These are phyloP conservation scores for Hypomesus transpacificus DNA, from an alignment of 2,113 vertebrate genomes.

Conservation along the genomic window DNA sequence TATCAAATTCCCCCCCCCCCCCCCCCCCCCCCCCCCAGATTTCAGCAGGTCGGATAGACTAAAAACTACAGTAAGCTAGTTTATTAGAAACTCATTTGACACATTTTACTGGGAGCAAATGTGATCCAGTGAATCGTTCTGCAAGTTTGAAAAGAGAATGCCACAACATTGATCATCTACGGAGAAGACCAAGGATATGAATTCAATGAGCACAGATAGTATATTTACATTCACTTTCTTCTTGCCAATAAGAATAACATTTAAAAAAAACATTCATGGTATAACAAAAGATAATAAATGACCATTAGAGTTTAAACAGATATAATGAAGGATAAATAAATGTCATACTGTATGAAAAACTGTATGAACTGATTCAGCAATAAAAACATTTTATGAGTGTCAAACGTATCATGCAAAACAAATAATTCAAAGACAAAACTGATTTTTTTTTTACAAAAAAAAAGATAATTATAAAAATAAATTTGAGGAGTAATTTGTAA, in stretches of 20 bases:
- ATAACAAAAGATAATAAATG: constrained; percentile 10
- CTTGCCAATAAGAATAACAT: constrained; percentile 33
- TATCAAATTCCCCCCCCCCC: too few species aligned
- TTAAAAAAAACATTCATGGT: constrained; percentile 27
- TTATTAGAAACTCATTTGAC: constrained; percentile 32
- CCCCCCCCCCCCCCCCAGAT: too few species aligned
- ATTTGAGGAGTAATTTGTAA: constrained; percentile 54
- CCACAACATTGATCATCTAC: constrained; percentile 42
- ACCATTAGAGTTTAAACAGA: constrained; percentile 14
- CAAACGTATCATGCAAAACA: constrained; percentile 56
- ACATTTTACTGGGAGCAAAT: constrained; percentile 56
- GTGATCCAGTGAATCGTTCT: constrained; percentile 36
- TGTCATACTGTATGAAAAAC: constrained; percentile 21
- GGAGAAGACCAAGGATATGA: constrained; percentile 28
- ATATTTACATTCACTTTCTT: constrained; percentile 59
- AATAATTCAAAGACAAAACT: constrained; percentile 29
- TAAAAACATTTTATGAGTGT: constrained; percentile 42
- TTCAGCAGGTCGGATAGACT: neutral
- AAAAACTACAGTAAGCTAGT: neutral
- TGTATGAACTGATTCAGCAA: constrained; percentile 36
- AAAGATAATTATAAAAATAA: constrained; percentile 64
- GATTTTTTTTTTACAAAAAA: constrained; percentile 28
- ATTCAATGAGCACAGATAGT: constrained; percentile 42
- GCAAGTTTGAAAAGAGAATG: constrained; percentile 37
- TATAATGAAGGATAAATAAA: constrained; percentile 20